Percentiles rank a stretch among this genome's conserved stretches.
These are phyloP conservation scores for Drosophila melanogaster DNA, from an alignment of 1,140 invertebrate species.

Conservation along the genomic window DNA sequence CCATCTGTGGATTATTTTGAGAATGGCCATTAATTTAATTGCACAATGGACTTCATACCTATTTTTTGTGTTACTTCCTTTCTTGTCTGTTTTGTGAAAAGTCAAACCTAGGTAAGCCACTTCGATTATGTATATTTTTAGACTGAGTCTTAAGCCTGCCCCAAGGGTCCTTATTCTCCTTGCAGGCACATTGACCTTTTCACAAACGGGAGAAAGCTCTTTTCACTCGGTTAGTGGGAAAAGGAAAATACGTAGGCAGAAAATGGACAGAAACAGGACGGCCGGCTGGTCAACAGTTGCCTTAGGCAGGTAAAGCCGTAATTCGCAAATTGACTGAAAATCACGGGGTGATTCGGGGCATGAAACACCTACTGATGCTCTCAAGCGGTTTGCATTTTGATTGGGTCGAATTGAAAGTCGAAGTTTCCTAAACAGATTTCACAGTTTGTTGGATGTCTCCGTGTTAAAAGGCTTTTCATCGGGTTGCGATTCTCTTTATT, in stretches of 20 bases:
- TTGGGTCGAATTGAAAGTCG: conserved; percentile 23
- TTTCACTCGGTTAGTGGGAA: conserved; percentile 9
- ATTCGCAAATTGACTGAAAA: conserved; percentile 77
- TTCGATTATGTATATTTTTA: conserved; percentile 69
- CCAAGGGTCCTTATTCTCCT: conserved; percentile 27
- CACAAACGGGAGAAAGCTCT: not conserved
- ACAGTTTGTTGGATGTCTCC: conserved; percentile 47
- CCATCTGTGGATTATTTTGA: too few species aligned
- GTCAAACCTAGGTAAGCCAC: conserved; percentile 32
- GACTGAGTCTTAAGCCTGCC: conserved; percentile 46
- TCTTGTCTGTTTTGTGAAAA: conserved; percentile 30
- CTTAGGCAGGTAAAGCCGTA: conserved; percentile 65
- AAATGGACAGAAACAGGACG: conserved; percentile 29
- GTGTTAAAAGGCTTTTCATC: not conserved
- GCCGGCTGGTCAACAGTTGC: conserved; percentile 35
- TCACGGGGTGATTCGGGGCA: conserved; percentile 54
- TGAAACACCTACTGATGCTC: conserved; percentile 45
- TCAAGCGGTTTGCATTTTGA: conserved; percentile 50
- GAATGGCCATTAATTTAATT: conserved; percentile 38
- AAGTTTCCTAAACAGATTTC: conserved; percentile 51
- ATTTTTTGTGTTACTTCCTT: not conserved
- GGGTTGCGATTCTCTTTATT: conserved; percentile 15
- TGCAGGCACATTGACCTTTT: conserved; percentile 65
- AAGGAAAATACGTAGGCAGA: conserved; percentile 15
- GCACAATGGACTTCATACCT: conserved; percentile 18